phyloP scores from a whole-genome alignment of 2,113 vertebrate genomes.

The Macquaria australasica region DNA sequence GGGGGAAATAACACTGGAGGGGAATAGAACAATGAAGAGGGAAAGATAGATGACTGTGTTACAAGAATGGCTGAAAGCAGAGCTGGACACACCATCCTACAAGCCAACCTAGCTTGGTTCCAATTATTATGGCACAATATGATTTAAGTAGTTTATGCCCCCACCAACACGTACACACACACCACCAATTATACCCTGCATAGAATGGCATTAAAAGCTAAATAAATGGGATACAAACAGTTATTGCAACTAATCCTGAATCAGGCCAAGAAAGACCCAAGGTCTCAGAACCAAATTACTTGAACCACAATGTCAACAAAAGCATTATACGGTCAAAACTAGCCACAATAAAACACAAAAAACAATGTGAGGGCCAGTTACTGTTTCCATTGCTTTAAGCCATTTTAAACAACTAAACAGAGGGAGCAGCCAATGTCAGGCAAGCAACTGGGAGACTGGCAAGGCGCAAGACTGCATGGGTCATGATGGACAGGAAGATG shows the following conservation, averaged over 20 bases:
- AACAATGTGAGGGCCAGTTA: background rate
- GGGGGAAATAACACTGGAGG: background rate
- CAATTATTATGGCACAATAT: background rate
- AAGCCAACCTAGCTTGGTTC: background rate
- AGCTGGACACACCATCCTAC: background rate
- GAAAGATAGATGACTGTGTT: constrained; percentile 1
- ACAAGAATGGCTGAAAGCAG: background rate
- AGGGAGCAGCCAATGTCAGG: constrained; percentile 2
- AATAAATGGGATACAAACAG: background rate
- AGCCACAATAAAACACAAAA: background rate
- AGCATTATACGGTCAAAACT: background rate
- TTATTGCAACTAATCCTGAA: background rate
- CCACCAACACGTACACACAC: background rate
- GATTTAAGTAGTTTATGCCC: background rate
- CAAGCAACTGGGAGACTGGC: background rate
- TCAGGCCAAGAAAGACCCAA: background rate
- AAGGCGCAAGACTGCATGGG: background rate
- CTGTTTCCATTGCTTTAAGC: constrained; percentile 9
- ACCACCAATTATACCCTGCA: too few relatives aligned
- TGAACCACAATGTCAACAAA: constrained; percentile 3
- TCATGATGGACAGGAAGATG: constrained; percentile 27
- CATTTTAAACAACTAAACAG: background rate
- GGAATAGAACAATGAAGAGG: background rate
- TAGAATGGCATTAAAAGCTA: background rate
- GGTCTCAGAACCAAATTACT: background rate